A percentile compares a stretch with the other conserved stretches of the same genome.
These are phyloP conservation scores for Oxyura jamaicensis DNA, from an alignment of 2,113 vertebrate species.

Conservation along the genomic window DNA sequence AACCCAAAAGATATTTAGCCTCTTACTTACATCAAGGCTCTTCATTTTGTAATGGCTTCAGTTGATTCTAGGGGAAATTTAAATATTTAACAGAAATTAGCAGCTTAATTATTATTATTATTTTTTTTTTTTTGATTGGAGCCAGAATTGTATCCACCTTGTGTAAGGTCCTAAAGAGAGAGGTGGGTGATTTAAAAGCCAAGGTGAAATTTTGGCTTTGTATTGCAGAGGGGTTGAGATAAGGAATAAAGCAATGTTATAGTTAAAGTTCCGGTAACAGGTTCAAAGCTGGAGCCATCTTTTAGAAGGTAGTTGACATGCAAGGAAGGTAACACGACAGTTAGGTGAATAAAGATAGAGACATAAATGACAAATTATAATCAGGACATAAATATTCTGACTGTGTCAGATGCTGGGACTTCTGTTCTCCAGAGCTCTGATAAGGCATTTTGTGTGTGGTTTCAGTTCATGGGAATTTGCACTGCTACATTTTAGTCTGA, in stretches of 20 bases:
- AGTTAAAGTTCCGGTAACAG: not conserved
- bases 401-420: not conserved
- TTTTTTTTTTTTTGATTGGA: not conserved
- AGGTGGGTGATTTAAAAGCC: not conserved
- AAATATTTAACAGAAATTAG: not conserved
- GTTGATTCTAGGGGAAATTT: not conserved
- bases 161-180: not conserved
- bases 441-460: not conserved
- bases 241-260: not conserved
- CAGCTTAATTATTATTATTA: not conserved
- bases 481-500: slow-evolving; percentile 37
- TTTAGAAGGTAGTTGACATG: not conserved
- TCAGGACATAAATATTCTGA: slow-evolving; percentile 33
- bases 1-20: not conserved
- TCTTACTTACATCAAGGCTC: not conserved
- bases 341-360: not conserved
- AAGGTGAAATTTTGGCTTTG: not conserved
- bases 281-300: slow-evolving; percentile 12
- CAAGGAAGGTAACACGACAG: not conserved
- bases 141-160: not conserved
- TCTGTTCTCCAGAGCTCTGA: slow-evolving; percentile 4
- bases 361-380: slow-evolving; percentile 34
- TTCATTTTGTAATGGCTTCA: not conserved
- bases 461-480: slow-evolving; percentile 24
- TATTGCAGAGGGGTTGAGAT: not conserved